phyloP scores from a whole-genome alignment of 2,797 vertebrate genomes.

The Pogoniulus pusillus region DNA sequence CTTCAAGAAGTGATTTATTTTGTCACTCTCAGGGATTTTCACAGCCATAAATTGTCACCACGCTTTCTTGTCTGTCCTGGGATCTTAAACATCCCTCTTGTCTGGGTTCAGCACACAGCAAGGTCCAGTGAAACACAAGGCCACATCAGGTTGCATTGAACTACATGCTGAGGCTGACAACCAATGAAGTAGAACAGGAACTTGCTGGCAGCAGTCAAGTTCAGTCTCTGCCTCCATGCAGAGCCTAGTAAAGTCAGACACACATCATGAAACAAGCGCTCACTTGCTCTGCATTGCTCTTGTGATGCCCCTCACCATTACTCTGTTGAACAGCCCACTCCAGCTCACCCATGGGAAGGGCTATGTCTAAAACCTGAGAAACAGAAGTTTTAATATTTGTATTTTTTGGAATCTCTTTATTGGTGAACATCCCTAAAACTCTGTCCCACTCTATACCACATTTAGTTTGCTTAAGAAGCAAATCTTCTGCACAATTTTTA shows the following conservation, averaged over 20 bases:
- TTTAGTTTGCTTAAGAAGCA: background rate
- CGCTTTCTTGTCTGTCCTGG: background rate
- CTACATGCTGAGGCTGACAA: background rate
- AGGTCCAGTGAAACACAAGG: background rate
- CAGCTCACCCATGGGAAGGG: too few relatives aligned
- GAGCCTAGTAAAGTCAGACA: background rate
- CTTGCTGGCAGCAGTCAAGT: background rate
- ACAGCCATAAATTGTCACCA: background rate
- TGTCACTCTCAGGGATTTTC: background rate
- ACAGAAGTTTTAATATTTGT: background rate
- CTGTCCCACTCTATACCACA: background rate
- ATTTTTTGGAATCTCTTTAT: background rate
- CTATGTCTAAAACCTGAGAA: background rate
- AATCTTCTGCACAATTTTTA: background rate
- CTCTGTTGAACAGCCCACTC: background rate
- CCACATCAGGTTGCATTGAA: background rate
- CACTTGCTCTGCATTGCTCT: background rate
- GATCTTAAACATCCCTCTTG: background rate
- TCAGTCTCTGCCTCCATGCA: background rate
- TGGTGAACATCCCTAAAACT: background rate
- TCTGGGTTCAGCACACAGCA: background rate
- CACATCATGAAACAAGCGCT: rapidly evolving
- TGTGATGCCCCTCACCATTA: background rate
- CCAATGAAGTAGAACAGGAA: rapidly evolving
- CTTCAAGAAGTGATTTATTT: background rate